Percentiles rank a stretch among this genome's conserved stretches.
Conservation (phyloP, 2,797 vertebrate genomes). For the Ptychobarbus kaznakovi region DNA sequence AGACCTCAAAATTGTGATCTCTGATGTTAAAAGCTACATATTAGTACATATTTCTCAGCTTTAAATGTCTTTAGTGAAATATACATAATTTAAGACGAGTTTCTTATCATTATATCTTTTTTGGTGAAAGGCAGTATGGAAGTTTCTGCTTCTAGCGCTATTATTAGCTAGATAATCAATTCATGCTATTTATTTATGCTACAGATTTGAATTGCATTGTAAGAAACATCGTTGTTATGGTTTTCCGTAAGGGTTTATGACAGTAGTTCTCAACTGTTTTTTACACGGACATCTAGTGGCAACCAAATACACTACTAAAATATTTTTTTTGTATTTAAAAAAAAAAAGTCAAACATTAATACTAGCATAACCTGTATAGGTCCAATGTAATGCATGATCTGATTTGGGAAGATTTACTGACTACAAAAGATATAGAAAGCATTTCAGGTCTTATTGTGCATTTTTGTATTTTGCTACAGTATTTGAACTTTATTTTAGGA, state of each 20-base stretch:
- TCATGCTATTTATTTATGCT: slow-evolving; percentile 54
- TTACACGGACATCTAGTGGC: neutral
- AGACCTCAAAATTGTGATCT: neutral
- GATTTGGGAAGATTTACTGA: slow-evolving; percentile 7
- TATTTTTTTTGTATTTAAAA: neutral
- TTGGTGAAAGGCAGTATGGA: slow-evolving; percentile 40
- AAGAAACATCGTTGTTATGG: neutral
- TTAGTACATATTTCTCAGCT: neutral
- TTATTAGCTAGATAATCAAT: slow-evolving; percentile 34
- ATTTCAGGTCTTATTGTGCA: neutral
- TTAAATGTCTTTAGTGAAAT: neutral
- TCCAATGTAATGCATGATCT: neutral
- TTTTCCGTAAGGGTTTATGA: neutral
- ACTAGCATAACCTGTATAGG: slow-evolving; percentile 5
- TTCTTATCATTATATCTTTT: slow-evolving; percentile 9
- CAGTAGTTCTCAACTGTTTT: slow-evolving; percentile 24
- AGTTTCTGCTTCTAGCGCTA: slow-evolving; percentile 34
- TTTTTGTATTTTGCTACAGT: slow-evolving; percentile 10
- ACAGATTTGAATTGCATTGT: slow-evolving; percentile 49
- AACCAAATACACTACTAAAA: neutral
- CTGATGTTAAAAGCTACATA: slow-evolving; percentile 38
- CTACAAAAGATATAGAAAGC: neutral
- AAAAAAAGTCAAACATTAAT: neutral
- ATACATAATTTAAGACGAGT: slow-evolving; percentile 8
- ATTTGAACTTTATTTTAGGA: neutral